A percentile compares a stretch with the other conserved stretches of the same genome.
Evolutionary conservation across 2,113 vertebrate genomes (phyloP).

Genomic region (Bubo blakistoni): DNA sequence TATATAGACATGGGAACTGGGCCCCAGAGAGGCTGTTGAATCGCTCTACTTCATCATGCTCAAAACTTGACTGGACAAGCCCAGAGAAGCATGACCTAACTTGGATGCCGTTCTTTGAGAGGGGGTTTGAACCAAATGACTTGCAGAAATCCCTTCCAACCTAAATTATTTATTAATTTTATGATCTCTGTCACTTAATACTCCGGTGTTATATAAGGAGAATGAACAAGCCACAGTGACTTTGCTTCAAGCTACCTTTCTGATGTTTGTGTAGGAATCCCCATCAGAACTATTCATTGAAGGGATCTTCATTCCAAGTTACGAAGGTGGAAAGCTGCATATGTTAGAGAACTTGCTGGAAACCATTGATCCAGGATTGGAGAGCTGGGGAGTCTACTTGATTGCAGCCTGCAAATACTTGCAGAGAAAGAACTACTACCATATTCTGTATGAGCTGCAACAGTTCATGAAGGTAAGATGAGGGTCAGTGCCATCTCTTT

Average conservation of each 20-base stretch:
- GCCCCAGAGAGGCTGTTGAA: not conserved
- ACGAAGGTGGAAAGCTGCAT: constrained; percentile 85
- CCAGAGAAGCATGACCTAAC: not conserved
- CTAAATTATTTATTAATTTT: not conserved
- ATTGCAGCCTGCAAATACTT: constrained; percentile 93
- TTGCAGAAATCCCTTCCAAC: not conserved
- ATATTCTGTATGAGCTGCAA: constrained; percentile 94
- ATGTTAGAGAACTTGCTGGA: constrained; percentile 86
- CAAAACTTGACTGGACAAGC: not conserved
- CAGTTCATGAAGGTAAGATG: constrained; percentile 93
- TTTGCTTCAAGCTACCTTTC: not conserved
- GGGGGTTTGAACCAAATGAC: not conserved
- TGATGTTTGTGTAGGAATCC: constrained; percentile 78
- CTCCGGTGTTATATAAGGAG: not conserved
- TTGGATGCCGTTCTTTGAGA: not conserved
- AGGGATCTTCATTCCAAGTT: constrained; percentile 87
- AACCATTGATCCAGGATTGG: constrained; percentile 85
- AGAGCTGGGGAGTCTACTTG: constrained; percentile 87
- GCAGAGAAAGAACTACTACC: constrained; percentile 86
- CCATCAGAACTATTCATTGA: constrained; percentile 92
- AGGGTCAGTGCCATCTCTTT: not conserved
- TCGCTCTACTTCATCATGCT: not conserved
- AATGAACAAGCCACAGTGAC: not conserved
- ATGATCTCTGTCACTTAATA: not conserved
- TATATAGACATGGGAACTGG: not conserved